Evolutionary conservation across 2,797 vertebrate species (phyloP), one percentile per base, ranked within the genome.

Genomic region (Syngnathus rostellatus): DNA sequence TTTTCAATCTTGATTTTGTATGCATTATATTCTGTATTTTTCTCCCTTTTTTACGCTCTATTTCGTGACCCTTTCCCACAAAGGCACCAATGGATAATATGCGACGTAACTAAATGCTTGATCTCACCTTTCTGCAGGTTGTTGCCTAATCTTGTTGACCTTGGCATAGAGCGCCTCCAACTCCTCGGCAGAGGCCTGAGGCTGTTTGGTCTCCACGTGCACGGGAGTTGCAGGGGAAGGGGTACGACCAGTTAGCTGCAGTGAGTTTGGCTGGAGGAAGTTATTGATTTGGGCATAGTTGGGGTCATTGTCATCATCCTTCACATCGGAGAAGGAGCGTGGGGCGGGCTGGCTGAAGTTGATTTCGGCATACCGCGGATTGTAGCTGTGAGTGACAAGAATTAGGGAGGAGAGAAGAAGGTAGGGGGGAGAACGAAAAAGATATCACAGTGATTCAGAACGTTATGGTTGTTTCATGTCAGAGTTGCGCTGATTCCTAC

Each of bases 271-370:
- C 51, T 93, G 92, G 73, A 91, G 89, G 87, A 97, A 98, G 82
- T 92, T 90, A 87, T 88, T 92, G 75, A 98, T 94, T 79, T 92
- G 92, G 66, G 95, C 94, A 8, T 98, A 98, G 90, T 95, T 96
- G 19, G 95, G 95, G 85, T 98, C 95, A 39, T 83, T 79, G 65
- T 98, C 94, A 64, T 98, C 94, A 21, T 98, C 97, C 0, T 96
- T 94, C 38, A 95, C 80, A 21, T 93, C 91, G 0, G 91, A 92
- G 41, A 88, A 60, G 21, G 77, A 7, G 45, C 50, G 57, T 1
- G 38, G 40, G 66, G 93, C 91, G 0, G 77, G 61, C 1, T 90
- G 88, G 53, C 89, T 89, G 3, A 91, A 87, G 45, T 84, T 81
- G 77, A 91, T 53, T 63, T 94, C 92, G 1, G 90, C 87, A 66